Evolutionary conservation across 2,888 invertebrate species (phyloP), one percentile per base, ranked within the genome.

Genomic region (Meghimatium bilineatum): DNA sequence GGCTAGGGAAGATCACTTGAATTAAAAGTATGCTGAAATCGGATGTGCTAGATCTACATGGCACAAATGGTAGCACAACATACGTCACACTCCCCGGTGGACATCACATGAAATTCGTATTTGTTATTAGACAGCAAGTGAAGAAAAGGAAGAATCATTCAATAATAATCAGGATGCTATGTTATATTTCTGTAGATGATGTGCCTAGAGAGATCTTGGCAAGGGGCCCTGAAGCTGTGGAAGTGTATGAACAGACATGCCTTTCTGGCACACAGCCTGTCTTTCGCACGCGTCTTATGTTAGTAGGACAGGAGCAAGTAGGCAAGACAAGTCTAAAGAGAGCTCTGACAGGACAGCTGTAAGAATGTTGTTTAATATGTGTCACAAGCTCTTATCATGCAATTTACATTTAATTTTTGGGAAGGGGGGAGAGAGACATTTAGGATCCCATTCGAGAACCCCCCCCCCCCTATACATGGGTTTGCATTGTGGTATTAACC

Each of bases 131-230:
- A n/a, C n/a, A n/a, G n/a, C n/a, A n/a, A n/a, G n/a, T n/a, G n/a
- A n/a, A n/a, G 20, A 26, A 26, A 56, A 23, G 52, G 52, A 14
- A 56, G 6, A 56, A 44, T 44, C 5, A 44, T 44, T 44, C n/a
- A 44, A 44, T 8, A 44, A 44, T 44, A 44, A 23, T 56, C 56
- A 56, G 23, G 23, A 56, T 56, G 52, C 10, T 32, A 29, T 52
- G 26, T 5, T 29, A 29, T 52, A 8, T 36, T 78, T 80, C 80
- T 88, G 56, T 89, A 92, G 93, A 93, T 85, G 92, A 91, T 86
- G 91, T 92, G 32, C 93, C 93, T 0, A 90, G 91, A 84, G 94
- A 94, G 88, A 93, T 94, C n/a, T 86, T 91, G 56, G 93, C 93
- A 6, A 89, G 93, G 38, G 94, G 94, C 10, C 91, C 91, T 26